phyloP scores from a whole-genome alignment of 1,140 invertebrate genomes.

The Rhopalosiphum padi region DNA sequence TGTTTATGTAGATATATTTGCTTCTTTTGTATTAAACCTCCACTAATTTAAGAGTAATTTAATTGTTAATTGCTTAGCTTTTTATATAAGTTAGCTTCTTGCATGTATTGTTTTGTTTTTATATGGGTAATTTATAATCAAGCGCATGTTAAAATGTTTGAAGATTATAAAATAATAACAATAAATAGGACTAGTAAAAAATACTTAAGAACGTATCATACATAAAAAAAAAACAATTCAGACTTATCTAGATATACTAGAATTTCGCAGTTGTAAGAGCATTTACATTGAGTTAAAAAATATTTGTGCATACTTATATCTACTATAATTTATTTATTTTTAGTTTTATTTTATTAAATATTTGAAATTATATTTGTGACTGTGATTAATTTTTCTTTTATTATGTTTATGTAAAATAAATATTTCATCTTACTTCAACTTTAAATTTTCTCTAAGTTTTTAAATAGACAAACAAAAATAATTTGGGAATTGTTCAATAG shows the following conservation, averaged over 20 bases:
- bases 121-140: background rate
- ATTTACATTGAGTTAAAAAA: background rate
- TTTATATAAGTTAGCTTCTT: background rate
- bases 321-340: background rate
- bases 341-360: background rate
- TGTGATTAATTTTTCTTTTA: background rate
- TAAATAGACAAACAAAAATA: background rate
- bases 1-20: background rate
- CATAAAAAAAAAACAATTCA: background rate
- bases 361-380: background rate
- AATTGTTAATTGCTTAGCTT: slow-evolving; percentile 34
- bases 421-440: background rate
- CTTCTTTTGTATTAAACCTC: background rate
- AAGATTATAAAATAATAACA: background rate
- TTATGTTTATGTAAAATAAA: background rate
- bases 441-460: background rate
- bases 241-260: background rate
- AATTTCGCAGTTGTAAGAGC: background rate
- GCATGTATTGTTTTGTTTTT: background rate
- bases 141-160: background rate
- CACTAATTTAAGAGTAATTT: background rate
- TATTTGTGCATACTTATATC: background rate
- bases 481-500: background rate
- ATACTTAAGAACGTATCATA: background rate
- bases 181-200: background rate